Base-by-base conservation (phyloP, 2,113 vertebrate species). In the Pardalotus punctatus region DNA sequence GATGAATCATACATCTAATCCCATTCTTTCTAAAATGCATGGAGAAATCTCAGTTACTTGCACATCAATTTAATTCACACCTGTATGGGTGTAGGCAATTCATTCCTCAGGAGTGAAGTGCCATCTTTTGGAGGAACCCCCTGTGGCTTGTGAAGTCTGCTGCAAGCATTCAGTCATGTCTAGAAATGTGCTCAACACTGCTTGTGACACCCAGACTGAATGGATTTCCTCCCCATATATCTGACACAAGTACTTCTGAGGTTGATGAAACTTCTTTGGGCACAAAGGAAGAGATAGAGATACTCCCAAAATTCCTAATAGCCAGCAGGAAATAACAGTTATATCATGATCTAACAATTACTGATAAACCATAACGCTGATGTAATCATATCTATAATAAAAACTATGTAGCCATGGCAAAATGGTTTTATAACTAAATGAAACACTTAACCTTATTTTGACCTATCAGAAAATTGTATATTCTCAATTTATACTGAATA, bases 191-290 rank as follows among this genome's bases (percentile, higher is more conserved):
- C 19, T 91, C 53, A 88, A 62, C 14, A 12, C 60, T 28, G 58
- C 29, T 83, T 50, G 40, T 96, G 65, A 88, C 14, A 45, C 62
- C 74, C 62, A 81, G 36, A 65, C 40, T 47, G 57, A 58, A 85
- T 82, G 56, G 33, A 93, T 95, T 96, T 91, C 65, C 36, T 97
- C 81, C 64, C 23, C 50, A 18, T 14, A 4, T 38, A 43, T 91
- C 57, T 91, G 77, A 93, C 77, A 66, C 60, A 93, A 92, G 92
- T 97, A 80, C 43, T 88, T 97, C 71, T 81, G 56, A 81, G 20
- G 6, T 12, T 64, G 76, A 94, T 94, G 88, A 94, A 96, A 94
- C 70, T 79, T 86, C 47, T 77, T n/a, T 94, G 96, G 93, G 96
- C 56, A 79, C 60, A 76, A 92, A 87, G 62, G 88, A 92, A 79